These are phyloP conservation scores for Syngnathus rostellatus DNA, from an alignment of 2,797 vertebrate genomes.

Conservation along the genomic window DNA sequence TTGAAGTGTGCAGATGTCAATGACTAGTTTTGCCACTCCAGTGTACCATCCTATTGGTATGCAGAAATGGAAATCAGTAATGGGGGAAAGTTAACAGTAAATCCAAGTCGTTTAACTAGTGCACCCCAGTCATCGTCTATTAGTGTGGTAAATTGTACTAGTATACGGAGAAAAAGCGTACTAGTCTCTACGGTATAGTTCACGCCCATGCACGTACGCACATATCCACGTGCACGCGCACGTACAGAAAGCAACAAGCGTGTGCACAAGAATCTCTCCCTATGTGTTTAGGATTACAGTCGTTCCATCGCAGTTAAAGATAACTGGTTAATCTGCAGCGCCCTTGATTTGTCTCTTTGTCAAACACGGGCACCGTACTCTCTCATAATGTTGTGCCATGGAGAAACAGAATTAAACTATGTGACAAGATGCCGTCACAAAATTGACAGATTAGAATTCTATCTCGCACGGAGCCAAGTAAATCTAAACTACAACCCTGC, in stretches of 20 bases:
- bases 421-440: background rate
- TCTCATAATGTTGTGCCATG: background rate
- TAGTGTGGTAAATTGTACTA: background rate
- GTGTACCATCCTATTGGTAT: background rate
- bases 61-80: background rate
- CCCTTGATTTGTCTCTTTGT: conserved; percentile 45
- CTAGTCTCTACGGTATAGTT: background rate
- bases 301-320: conserved; percentile 23
- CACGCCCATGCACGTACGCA: too few relatives aligned
- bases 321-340: conserved; percentile 47
- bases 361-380: conserved; percentile 20
- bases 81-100: background rate
- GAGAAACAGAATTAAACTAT: background rate
- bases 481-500: background rate
- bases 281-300: conserved; percentile 33
- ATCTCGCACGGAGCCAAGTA: too few relatives aligned
- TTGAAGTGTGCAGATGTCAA: background rate
- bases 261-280: background rate
- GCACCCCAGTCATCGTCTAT: background rate
- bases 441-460: background rate
- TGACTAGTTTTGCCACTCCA: background rate
- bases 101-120: background rate
- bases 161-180: background rate
- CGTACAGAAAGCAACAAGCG: background rate
- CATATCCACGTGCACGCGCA: too few relatives aligned